Evolutionary conservation across 1,140 invertebrate genomes (phyloP).

Genomic region (Ylistrum balloti): DNA sequence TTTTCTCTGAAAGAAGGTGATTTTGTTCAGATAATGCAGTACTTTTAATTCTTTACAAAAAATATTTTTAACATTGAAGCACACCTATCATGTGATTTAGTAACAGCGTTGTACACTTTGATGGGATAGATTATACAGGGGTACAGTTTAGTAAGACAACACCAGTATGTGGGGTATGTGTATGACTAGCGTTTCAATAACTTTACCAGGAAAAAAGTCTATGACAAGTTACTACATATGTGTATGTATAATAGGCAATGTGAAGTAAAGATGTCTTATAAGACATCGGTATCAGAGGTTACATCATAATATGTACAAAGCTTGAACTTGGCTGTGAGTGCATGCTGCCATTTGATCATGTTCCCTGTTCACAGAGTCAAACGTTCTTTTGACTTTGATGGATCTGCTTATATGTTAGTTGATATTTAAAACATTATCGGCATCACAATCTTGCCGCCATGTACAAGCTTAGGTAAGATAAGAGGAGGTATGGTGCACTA

Average conservation of each 20-base stretch:
- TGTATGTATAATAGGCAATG: no score
- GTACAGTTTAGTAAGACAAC: no score
- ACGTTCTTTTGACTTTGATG: not conserved
- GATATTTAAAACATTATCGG: slow-evolving; percentile 40
- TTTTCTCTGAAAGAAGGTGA: no score
- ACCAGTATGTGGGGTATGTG: not conserved
- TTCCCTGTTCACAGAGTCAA: slow-evolving; percentile 2
- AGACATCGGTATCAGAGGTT: not conserved
- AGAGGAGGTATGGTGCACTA: not conserved
- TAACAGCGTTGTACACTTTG: no score
- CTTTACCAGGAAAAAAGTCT: no score
- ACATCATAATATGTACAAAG: not conserved
- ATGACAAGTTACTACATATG: no score
- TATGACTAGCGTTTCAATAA: no score
- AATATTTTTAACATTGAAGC: no score
- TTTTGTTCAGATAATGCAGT: no score
- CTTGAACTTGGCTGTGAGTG: not conserved
- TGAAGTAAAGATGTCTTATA: not conserved
- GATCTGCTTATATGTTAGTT: not conserved
- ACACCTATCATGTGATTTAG: no score
- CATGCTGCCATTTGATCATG: not conserved
- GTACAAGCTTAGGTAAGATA: not conserved
- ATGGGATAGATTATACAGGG: no score
- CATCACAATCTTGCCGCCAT: slow-evolving; percentile 37
- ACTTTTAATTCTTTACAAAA: no score